Percentiles rank a stretch among this genome's conserved stretches.
Evolutionary conservation across 1,140 invertebrate genomes (phyloP).

Genomic region (Trichomalopsis sarcophagae): DNA sequence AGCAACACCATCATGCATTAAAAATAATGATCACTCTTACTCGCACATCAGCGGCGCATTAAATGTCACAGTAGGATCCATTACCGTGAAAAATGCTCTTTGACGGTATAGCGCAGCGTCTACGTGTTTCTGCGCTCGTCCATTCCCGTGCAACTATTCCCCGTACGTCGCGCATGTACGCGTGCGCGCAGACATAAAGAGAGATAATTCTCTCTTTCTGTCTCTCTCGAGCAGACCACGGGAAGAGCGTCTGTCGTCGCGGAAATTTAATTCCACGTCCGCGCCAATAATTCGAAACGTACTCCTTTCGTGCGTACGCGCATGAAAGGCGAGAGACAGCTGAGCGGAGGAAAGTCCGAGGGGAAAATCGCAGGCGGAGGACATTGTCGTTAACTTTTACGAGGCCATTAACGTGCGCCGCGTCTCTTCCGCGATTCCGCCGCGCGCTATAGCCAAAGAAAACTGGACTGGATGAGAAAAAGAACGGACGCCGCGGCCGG

Average conservation of each 20-base stretch:
- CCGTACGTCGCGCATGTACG: conserved; percentile 3
- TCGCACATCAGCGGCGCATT: not conserved
- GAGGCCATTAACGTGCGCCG: conserved; percentile 72
- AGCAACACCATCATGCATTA: no score
- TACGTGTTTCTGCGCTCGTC: not conserved
- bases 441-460: conserved; percentile 53
- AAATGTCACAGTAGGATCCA: conserved; percentile 6
- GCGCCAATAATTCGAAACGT: conserved; percentile 70
- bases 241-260: conserved; percentile 41
- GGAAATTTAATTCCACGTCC: conserved; percentile 70
- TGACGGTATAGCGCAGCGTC: not conserved
- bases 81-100: conserved; percentile 2
- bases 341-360: conserved; percentile 53
- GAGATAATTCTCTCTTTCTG: conserved; percentile 39
- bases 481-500: conserved; percentile 38
- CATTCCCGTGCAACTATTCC: not conserved
- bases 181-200: conserved; percentile 47
- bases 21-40: no score
- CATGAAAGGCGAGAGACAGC: conserved; percentile 6
- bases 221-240: not conserved
- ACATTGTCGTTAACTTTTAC: conserved; percentile 76
- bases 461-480: conserved; percentile 47
- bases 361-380: conserved; percentile 66
- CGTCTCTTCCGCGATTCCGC: conserved; percentile 63
- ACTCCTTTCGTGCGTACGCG: conserved; percentile 38